These are phyloP conservation scores for Pteruthius melanotis DNA, from an alignment of 2,113 vertebrate genomes.

Conservation along the genomic window DNA sequence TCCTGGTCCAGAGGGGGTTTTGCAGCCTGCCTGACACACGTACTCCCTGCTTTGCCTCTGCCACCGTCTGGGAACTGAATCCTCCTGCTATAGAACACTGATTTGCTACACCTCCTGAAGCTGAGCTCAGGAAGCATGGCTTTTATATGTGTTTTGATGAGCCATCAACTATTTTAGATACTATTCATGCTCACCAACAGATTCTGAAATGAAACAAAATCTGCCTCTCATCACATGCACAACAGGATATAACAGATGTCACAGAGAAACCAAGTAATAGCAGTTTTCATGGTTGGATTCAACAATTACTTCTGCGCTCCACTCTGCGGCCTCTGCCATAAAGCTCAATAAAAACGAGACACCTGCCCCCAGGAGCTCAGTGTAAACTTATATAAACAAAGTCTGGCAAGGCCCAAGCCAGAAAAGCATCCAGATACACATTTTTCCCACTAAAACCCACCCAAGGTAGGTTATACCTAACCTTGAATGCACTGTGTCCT, in stretches of 20 bases:
- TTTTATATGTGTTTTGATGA: conserved; percentile 35
- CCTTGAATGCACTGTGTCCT: neutral
- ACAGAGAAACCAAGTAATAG: conserved; percentile 30
- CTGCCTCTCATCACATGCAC: conserved; percentile 47
- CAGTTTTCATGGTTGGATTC: conserved; percentile 49
- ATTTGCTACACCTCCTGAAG: neutral
- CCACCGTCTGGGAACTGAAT: neutral
- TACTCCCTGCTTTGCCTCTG: neutral
- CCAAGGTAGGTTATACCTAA: neutral
- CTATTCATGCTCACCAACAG: conserved; percentile 24
- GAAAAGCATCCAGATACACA: neutral
- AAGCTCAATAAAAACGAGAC: conserved; percentile 10
- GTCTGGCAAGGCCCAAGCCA: neutral
- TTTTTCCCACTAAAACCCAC: neutral
- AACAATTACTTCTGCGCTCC: conserved; percentile 20
- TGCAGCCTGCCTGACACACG: neutral
- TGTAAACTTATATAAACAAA: neutral
- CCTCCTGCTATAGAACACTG: neutral
- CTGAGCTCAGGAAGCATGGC: neutral
- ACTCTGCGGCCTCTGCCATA: neutral
- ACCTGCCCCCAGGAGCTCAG: neutral
- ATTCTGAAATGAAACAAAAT: conserved; percentile 55
- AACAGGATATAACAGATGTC: conserved; percentile 56
- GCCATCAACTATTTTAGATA: conserved; percentile 27
- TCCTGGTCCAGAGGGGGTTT: neutral